Percentiles rank a stretch among this genome's conserved stretches.
phyloP scores from a whole-genome alignment of 2,888 invertebrate genomes.

The Melieria picta region DNA sequence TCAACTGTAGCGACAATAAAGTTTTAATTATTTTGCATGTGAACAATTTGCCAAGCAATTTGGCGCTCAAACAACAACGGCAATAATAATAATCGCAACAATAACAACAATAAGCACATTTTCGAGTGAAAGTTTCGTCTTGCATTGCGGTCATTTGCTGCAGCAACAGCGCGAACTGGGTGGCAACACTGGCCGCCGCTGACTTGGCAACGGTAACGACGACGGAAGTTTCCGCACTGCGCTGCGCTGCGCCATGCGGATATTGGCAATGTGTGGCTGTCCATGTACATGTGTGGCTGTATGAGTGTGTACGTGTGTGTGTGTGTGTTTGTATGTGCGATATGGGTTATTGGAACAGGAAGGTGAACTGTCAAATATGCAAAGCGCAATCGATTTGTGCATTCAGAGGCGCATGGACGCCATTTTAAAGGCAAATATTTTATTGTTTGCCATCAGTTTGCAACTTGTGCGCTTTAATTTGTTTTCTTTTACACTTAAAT shows the following conservation, averaged over 20 bases:
- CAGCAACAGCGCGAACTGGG: constrained; percentile 2
- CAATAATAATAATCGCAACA: background rate
- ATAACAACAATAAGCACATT: background rate
- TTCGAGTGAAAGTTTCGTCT: constrained; percentile 21
- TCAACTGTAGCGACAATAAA: constrained; percentile 26
- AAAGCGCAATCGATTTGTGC: constrained; percentile 11
- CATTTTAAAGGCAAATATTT: constrained; percentile 19
- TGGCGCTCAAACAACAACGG: constrained; percentile 24
- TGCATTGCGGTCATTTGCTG: constrained; percentile 21
- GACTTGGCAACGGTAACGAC: constrained; percentile 17
- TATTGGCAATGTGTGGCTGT: constrained; percentile 10
- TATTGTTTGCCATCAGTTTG: background rate
- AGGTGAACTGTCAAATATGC: constrained; percentile 25
- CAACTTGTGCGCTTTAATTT: too few species aligned
- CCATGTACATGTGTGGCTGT: background rate
- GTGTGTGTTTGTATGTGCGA: constrained; percentile 8
- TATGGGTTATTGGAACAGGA: constrained; percentile 30
- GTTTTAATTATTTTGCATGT: constrained; percentile 40
- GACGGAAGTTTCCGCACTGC: too few species aligned
- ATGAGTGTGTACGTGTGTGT: background rate
- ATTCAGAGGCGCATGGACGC: constrained; percentile 5
- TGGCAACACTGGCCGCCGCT: constrained; percentile 5
- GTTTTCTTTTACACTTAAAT: too few species aligned
- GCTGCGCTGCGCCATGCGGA: background rate
- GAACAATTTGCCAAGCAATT: constrained; percentile 38